Percentiles rank a stretch among this genome's conserved stretches.
Conservation (phyloP, 2,113 vertebrate species). For the human region DNA sequence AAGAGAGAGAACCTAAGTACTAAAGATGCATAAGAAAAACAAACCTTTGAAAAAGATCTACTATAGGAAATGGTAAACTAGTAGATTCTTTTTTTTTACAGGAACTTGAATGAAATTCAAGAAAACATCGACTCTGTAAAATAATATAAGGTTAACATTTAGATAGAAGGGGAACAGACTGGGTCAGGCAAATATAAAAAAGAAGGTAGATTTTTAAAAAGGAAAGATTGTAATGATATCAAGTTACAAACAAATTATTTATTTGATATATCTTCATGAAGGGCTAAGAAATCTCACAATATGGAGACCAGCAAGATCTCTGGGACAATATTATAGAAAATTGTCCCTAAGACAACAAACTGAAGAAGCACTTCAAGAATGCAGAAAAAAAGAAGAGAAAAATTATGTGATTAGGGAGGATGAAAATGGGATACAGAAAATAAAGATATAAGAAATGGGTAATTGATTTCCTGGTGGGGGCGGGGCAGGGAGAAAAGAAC, state of each 20-base stretch:
- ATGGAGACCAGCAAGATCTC: neutral
- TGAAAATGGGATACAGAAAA: neutral
- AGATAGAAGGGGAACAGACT: neutral
- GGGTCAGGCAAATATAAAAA: neutral
- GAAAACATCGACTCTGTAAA: constrained; percentile 18
- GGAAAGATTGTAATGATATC: neutral
- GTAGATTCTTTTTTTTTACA: neutral
- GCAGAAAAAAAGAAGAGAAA: neutral
- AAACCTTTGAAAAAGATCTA: neutral
- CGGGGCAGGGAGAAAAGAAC: neutral
- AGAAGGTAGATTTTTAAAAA: neutral
- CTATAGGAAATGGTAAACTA: neutral
- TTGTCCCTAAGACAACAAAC: neutral
- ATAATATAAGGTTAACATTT: neutral
- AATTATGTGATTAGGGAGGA: neutral
- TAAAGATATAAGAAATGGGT: neutral
- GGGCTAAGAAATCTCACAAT: neutral
- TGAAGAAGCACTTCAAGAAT: neutral
- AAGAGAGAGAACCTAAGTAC: neutral
- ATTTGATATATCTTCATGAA: neutral
- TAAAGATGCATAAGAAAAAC: neutral
- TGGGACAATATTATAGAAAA: neutral
- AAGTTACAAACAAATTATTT: neutral
- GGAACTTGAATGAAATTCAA: neutral
- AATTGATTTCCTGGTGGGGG: neutral